Conservation (phyloP, 2,888 invertebrate genomes). For the Bellardia bayeri region DNA sequence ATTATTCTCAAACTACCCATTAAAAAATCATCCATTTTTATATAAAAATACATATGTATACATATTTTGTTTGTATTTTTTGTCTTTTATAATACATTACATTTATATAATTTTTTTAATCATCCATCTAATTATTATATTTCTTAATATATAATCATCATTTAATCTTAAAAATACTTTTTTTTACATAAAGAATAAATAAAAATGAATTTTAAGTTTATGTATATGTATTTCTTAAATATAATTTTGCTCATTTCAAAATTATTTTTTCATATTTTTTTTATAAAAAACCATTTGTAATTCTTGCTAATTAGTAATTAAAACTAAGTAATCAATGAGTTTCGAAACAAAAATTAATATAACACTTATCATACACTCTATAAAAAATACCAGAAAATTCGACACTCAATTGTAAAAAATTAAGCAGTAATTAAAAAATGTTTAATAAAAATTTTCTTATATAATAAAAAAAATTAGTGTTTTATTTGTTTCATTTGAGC, state of each 20-base stretch:
- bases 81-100: constrained; percentile 63
- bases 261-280: constrained; percentile 40
- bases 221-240: constrained; percentile 45
- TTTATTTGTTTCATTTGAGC: constrained; percentile 38
- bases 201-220: constrained; percentile 63
- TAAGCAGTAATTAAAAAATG: constrained; percentile 70
- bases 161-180: constrained; percentile 66
- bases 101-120: constrained; percentile 65
- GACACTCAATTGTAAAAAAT: constrained; percentile 72
- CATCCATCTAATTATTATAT: constrained; percentile 65
- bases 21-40: constrained; percentile 49
- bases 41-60: constrained; percentile 34
- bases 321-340: constrained; percentile 58
- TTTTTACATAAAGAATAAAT: constrained; percentile 61
- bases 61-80: constrained; percentile 65
- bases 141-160: constrained; percentile 70
- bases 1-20: neutral
- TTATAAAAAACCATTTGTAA: constrained; percentile 48
- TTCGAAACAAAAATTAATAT: constrained; percentile 50
- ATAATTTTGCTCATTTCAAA: constrained; percentile 60
- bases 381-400: constrained; percentile 58
- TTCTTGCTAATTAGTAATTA: constrained; percentile 60
- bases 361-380: constrained; percentile 64
- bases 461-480: constrained; percentile 57
- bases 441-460: constrained; percentile 72